Evolutionary conservation across 2,113 vertebrate genomes (phyloP), one percentile per base, ranked within the genome.

Genomic region (Fulmarus glacialis): DNA sequence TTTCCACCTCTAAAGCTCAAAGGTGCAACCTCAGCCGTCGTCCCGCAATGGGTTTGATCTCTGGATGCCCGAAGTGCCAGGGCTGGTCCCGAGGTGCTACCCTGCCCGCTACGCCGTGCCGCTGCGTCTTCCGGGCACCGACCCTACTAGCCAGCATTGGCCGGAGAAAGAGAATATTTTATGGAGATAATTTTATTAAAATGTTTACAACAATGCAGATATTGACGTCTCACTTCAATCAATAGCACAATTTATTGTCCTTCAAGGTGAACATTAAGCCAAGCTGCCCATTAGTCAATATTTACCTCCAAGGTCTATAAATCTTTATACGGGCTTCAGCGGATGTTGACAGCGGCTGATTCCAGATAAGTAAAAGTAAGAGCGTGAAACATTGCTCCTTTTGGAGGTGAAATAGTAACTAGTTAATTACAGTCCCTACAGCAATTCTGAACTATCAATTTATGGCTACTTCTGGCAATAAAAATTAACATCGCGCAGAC

Each of bases 191-290:
- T 98, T 98, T 98, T 98, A 98, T 97, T 75, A 53, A 98, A 98
- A 98, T 98, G 97, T 98, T 98, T 98, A 98, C 97, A 98, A 98
- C 98, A 98, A 98, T 98, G 98, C 96, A 98, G 97, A 98, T 98
- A 98, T 98, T 82, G 98, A 98, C 97, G 94, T 96, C 96, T 96
- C 24, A 2, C 95, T 84, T 89, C 87, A 95, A 94, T 98, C 98
- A 96, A 98, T 98, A 98, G 89, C 91, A 80, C 97, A 98, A 98
- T 98, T 98, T 98, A 98, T 98, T 97, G 98, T 98, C 97, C 97
- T 98, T 98, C 98, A 98, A 97, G 98, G 97, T 98, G 97, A 98
- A 98, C 97, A 98, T 96, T 96, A 97, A 98, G 96, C 96, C 96
- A 96, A 97, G 92, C 96, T 98, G 97, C 97, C 96, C 97, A 98